Evolutionary conservation across 1,140 invertebrate genomes (phyloP).

Genomic region (Camponotus pennsylvanicus): DNA sequence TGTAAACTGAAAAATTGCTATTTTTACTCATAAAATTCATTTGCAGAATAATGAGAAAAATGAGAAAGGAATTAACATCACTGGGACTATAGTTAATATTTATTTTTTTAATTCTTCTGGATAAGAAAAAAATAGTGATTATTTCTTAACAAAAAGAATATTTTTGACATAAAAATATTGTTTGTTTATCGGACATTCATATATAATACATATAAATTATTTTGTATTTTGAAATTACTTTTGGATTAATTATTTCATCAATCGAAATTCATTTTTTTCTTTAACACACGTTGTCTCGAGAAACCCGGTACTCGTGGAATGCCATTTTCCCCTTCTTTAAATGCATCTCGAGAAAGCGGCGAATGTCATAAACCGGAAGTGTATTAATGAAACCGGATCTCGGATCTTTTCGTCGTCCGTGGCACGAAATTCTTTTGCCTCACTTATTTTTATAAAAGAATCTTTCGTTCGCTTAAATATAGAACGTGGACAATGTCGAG

Average conservation of each 20-base stretch:
- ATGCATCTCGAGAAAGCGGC: conserved; percentile 23
- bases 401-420: conserved; percentile 17
- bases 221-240: neutral
- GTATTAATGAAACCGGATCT: conserved; percentile 80
- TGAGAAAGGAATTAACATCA: neutral
- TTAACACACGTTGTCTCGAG: neutral
- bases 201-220: neutral
- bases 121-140: neutral
- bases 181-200: no score
- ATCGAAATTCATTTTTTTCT: neutral
- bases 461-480: neutral
- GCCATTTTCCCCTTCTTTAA: neutral
- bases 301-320: neutral
- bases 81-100: neutral
- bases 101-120: neutral
- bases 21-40: no score
- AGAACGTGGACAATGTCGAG: conserved; percentile 19
- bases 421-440: conserved; percentile 27
- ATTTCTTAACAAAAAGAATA: neutral
- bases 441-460: neutral
- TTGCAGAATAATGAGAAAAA: no score
- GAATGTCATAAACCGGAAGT: conserved; percentile 75
- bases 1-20: neutral
- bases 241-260: neutral
- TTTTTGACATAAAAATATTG: neutral